Base-by-base conservation (phyloP, 2,797 vertebrate species). In the Natrix natrix region DNA sequence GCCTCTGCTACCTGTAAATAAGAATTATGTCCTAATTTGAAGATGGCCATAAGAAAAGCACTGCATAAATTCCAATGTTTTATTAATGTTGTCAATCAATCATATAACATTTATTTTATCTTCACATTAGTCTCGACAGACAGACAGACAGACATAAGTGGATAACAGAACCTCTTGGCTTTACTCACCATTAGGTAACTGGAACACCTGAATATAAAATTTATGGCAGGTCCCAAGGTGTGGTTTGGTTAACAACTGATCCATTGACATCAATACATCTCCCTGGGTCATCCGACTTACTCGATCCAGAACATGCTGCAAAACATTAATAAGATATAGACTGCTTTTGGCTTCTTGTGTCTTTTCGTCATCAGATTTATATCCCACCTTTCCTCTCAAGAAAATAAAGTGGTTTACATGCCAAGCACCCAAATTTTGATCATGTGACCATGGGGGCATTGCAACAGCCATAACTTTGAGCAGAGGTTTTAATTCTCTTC, bases 211-310 rank as follows among this genome's bases (percentile, higher is more conserved):
- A 97, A 99, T 98, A 97, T 98, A 99, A 97, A 99, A 99, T 96
- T 99, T 99, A 97, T 99, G 99, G 97, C 99, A 99, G 86, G 99
- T 99, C 89, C 99, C 99, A 94, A 99, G 96, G 57, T 98, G 99
- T 93, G 99, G 99, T 97, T 99, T 99, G 57, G 99, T 99, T 95
- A 99, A 98, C 60, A 99, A 98, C 92, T 99, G 99, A 96, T 99
- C 99, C 99, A 99, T 99, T n/a, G 99, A 99, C 98, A 99, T 98
- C n/a, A 99, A 99, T 95, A 99, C 98, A 97, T 99, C 99, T 54
- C 99, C 99, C 97, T 99, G 99, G 26, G 99, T 99, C 98, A 99
- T 99, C 20, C 98, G 98, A 96, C 99, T 99, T 93, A 99, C 98
- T 59, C 98, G 96, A 96, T 99, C 99, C 95, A 99, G 97, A 87